Conservation (phyloP, 2,113 vertebrate species). For the Herpetotheres cachinnans region DNA sequence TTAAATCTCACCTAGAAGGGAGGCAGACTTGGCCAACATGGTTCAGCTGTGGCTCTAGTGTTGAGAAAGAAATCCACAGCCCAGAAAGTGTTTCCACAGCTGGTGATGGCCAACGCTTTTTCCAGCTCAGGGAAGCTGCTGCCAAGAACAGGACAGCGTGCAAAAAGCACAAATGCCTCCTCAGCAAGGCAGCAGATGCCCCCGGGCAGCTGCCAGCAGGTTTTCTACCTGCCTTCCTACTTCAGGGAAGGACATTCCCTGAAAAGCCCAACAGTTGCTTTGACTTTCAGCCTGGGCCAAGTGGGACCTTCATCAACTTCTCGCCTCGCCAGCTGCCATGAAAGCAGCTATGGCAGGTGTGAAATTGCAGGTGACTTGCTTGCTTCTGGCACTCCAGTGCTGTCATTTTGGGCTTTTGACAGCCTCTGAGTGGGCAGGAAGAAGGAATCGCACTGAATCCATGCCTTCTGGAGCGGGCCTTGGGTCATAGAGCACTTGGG, state of each 20-base stretch:
- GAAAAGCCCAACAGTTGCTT: conserved; percentile 35
- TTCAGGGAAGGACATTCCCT: conserved; percentile 37
- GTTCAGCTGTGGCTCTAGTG: neutral
- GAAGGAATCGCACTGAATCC: neutral
- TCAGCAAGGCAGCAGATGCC: conserved; percentile 41
- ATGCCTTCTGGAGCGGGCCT: neutral
- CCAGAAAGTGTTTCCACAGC: neutral
- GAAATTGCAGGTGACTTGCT: conserved; percentile 57
- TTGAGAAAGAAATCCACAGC: neutral
- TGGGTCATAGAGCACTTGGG: neutral
- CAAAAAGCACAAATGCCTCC: conserved; percentile 30
- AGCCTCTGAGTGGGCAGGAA: neutral
- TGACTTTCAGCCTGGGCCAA: conserved; percentile 57
- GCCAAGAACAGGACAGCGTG: neutral
- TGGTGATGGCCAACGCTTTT: neutral
- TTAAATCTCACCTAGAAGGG: neutral
- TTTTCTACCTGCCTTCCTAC: conserved; percentile 40
- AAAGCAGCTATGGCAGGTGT: conserved; percentile 38
- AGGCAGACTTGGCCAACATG: neutral
- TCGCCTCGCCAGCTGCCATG: conserved; percentile 48
- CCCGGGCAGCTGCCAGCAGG: conserved; percentile 15
- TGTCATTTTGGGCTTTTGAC: conserved; percentile 45
- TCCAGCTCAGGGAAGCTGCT: neutral
- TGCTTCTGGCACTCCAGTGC: conserved; percentile 27
- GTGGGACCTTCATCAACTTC: conserved; percentile 58